phyloP scores from a whole-genome alignment of 2,113 vertebrate species.

The Opisthocomus hoazin region DNA sequence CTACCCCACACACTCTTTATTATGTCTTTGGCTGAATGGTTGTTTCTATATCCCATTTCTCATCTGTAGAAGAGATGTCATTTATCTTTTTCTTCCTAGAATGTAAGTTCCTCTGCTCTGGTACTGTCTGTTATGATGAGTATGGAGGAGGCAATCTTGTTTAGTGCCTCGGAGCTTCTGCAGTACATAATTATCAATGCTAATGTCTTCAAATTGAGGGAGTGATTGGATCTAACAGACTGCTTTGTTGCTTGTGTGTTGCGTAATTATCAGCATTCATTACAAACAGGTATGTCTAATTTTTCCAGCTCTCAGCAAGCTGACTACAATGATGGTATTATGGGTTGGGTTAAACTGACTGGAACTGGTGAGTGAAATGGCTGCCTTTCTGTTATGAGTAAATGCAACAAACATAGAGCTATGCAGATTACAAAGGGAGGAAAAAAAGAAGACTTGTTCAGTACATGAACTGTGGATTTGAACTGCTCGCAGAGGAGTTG shows the following conservation, averaged over 20 bases:
- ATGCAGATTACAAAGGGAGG: neutral
- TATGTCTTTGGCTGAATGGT: neutral
- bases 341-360: conserved; percentile 34
- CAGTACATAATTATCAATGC: neutral
- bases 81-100: neutral
- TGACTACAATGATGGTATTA: conserved; percentile 11
- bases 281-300: conserved; percentile 51
- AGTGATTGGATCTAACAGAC: neutral
- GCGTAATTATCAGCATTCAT: conserved; percentile 34
- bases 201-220: conserved; percentile 19
- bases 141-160: neutral
- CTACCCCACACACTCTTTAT: neutral
- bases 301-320: conserved; percentile 52
- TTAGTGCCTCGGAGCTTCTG: neutral
- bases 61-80: neutral
- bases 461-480: neutral
- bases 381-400: conserved; percentile 8
- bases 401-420: neutral
- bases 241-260: conserved; percentile 41
- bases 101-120: neutral
- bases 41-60: neutral
- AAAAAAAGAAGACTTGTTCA: neutral
- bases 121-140: neutral
- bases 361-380: conserved; percentile 23
- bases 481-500: neutral